Evolutionary conservation across 2,797 vertebrate species (phyloP), one percentile per base, ranked within the genome.

Genomic region (Muscicapa comitata): DNA sequence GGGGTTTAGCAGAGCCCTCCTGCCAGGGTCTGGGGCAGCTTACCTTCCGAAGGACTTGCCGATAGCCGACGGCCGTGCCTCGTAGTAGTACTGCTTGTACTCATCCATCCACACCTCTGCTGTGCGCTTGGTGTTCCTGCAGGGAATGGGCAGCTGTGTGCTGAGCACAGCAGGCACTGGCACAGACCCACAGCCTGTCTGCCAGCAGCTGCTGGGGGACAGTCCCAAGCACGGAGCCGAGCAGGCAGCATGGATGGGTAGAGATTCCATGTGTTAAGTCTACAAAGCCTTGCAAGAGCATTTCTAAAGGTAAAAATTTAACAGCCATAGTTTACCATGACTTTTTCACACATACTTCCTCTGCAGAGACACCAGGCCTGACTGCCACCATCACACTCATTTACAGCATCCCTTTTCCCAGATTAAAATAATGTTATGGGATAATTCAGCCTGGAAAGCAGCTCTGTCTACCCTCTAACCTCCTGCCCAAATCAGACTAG

Each of bases 21-120:
- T 35, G 7, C 17, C 1, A 7, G 62, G 50, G 16, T 45, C 0
- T 24, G 17, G 40, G 29, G 48, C 81, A 68, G 86, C 98, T 84
- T 95, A 99, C 99, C 99, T 99, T 96, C 99, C 99, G 18, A 98
- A 99, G 0, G 99, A 98, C 88, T 99, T 99, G 51, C 99, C 99
- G 33, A 99, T 98, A 45, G 99, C 99, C 1, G 99, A 99, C 0
- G 99, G 99, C 65, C 99, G 97, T 3, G 99, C 99, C 21, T 99
- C 98, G 7, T 99, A 99, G 96, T 99, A 99, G 96, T 99, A 99
- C 91, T 99, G 99, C 83, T 99, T 99, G 96, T 99, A 99, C 15
- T 99, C 99, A 48, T 99, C 99, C 99, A 99, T 99, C 99, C 99
- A 99, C 45, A 99, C 99, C 96, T 99, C 99, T 1, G 99, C 99